Conservation (phyloP, 2,888 invertebrate species). For the Archips xylosteana region DNA sequence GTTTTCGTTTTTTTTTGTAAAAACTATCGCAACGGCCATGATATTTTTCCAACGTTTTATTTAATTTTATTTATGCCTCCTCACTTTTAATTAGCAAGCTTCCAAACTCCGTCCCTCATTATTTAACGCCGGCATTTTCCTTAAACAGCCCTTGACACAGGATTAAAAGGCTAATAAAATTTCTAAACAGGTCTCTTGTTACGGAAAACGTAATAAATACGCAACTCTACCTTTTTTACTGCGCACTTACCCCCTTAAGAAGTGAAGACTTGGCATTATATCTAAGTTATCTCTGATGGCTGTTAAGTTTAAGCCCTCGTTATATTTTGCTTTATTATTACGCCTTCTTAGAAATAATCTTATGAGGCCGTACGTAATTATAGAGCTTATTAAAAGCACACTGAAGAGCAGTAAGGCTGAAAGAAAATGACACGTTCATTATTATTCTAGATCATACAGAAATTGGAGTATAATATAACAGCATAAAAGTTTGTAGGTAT, state of each 20-base stretch:
- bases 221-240: constrained; percentile 31
- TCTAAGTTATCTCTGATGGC: constrained; percentile 35
- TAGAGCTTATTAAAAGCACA: constrained; percentile 10
- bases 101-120: constrained; percentile 35
- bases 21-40: no score
- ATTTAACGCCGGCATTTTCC: constrained; percentile 30
- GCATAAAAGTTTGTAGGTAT: no score
- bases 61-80: constrained; percentile 3
- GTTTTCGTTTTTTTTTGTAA: no score
- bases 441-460: neutral
- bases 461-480: no score
- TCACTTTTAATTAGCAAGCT: constrained; percentile 46
- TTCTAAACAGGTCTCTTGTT: constrained; percentile 33
- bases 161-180: constrained; percentile 40
- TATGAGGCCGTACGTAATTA: constrained; percentile 14
- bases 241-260: constrained; percentile 38
- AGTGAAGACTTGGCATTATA: constrained; percentile 37
- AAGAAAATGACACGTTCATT: constrained; percentile 1
- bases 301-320: constrained; percentile 35
- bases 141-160: constrained; percentile 30
- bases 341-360: constrained; percentile 24
- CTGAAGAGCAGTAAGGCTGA: constrained; percentile 31
- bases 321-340: constrained; percentile 28
- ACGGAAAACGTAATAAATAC: constrained; percentile 40
- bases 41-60: neutral